Evolutionary conservation across 2,113 vertebrate species (phyloP).

Genomic region (Diadophis punctatus): DNA sequence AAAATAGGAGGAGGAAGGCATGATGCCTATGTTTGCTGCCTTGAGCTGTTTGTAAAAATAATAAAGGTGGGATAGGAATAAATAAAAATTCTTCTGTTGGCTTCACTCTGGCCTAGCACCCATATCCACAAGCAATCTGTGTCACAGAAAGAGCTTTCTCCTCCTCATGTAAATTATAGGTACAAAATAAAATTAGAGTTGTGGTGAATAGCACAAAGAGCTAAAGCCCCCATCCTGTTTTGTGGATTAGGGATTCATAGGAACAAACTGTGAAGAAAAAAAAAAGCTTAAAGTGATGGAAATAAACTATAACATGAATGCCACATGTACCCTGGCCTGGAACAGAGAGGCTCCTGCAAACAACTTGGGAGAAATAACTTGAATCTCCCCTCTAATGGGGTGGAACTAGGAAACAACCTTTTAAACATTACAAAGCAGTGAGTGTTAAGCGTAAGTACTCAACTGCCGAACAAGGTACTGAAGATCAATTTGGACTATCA

Average conservation of each 20-base stretch:
- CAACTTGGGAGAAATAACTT: background rate
- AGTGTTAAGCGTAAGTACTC: background rate
- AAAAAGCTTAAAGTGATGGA: background rate
- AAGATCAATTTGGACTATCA: background rate
- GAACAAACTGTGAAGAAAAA: background rate
- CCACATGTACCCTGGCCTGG: background rate
- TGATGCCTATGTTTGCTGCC: too few relatives aligned
- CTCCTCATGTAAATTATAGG: too few relatives aligned
- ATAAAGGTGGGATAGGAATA: too few relatives aligned
- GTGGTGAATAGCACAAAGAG: background rate
- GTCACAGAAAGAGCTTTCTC: too few relatives aligned
- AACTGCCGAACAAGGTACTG: background rate
- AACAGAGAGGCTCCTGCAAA: background rate
- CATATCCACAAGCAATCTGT: too few relatives aligned
- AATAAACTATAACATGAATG: background rate
- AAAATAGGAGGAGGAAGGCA: too few relatives aligned
- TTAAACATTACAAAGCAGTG: background rate
- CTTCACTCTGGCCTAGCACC: too few relatives aligned
- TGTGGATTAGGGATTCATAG: background rate
- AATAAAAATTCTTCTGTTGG: too few relatives aligned
- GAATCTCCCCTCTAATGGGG: background rate
- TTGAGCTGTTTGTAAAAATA: too few relatives aligned
- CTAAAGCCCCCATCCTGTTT: background rate
- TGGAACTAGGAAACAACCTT: background rate
- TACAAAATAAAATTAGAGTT: background rate